Base-by-base conservation (phyloP, 2,113 vertebrate species). In the Triplophysa rosa region DNA sequence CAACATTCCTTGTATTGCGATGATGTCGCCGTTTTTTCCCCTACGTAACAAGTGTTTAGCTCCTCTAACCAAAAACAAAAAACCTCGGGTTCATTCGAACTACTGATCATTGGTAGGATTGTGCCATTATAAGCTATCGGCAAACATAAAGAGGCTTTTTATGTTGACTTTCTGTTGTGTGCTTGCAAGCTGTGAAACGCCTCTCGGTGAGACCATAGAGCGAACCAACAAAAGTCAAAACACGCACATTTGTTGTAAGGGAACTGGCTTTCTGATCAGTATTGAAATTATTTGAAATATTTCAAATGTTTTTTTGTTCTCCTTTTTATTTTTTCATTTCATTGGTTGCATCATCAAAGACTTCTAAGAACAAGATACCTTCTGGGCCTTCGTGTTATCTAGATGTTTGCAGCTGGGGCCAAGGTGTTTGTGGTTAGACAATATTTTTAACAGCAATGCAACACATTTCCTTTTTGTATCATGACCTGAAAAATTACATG, bases 1-100 rank as follows among this genome's bases (percentile, higher is more conserved):
- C 78, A 73, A 90, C 90, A 91, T 92, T 92, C 90, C 90, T 90
- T 86, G 74, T 33, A 63, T 73, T 40, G 69, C 62, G 84, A 79
- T 85, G 58, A 82, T 59, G 52, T 79, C 7, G 59, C 84, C 69
- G 84, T 42, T 83, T 68, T 52, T 79, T 81, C 82, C 26, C 83
- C 82, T 83, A 74, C 62, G 19, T 83, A 83, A 84, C 19, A 37
- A 37, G 10, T 59, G 40, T 72, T 67, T 76, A 62, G 52, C 70
- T 79, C 69, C 76, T 79, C 66, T 67, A 65, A 87, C 74, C 78
- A 72, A 75, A 8, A 37, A 37, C 33, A 37, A 37, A 81, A 70
- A 80, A 66, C 10, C 59, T 29, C 10, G 56, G 52, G 82, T 86
- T 86, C 70, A 69, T 82, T 83, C 83, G 84, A 90, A 85, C 86